Percentiles rank a stretch among this genome's conserved stretches.
phyloP scores from a whole-genome alignment of 2,888 invertebrate genomes.

The Crematogaster levior region DNA sequence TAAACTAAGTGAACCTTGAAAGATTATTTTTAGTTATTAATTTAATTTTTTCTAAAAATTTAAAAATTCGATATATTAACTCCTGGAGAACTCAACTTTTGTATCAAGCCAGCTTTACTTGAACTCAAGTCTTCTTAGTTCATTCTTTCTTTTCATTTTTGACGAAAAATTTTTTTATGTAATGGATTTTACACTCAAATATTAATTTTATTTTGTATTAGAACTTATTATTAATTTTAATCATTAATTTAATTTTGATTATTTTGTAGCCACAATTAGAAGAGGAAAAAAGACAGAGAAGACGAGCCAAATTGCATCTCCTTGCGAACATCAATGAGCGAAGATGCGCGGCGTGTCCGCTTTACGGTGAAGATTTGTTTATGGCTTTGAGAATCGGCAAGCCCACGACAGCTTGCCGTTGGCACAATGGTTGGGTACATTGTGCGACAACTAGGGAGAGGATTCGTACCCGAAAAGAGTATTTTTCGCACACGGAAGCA shows the following conservation, averaged over 20 bases:
- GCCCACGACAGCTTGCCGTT: constrained; percentile 79
- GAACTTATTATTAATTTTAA: not conserved
- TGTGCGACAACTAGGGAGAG: constrained; percentile 86
- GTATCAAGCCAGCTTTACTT: not conserved
- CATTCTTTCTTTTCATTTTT: not conserved
- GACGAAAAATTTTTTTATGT: not conserved
- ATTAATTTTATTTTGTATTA: not conserved
- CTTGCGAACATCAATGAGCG: constrained; percentile 88
- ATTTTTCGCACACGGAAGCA: constrained; percentile 86
- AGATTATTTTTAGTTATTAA: no score
- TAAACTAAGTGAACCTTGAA: no score
- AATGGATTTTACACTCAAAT: not conserved
- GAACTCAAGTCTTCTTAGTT: not conserved
- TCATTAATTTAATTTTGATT: not conserved
- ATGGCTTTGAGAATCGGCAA: constrained; percentile 87
- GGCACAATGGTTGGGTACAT: constrained; percentile 86
- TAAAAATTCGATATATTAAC: no score
- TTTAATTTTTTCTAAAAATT: no score
- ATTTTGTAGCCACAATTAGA: constrained; percentile 86
- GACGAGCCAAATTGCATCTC: constrained; percentile 80
- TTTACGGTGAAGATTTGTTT: constrained; percentile 94
- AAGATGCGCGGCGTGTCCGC: constrained; percentile 93
- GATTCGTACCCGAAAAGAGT: constrained; percentile 80
- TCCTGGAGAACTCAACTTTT: not conserved
- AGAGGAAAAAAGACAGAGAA: constrained; percentile 86